Base-by-base conservation (phyloP, 2,113 vertebrate genomes). In the Onychostruthus taczanowskii region DNA sequence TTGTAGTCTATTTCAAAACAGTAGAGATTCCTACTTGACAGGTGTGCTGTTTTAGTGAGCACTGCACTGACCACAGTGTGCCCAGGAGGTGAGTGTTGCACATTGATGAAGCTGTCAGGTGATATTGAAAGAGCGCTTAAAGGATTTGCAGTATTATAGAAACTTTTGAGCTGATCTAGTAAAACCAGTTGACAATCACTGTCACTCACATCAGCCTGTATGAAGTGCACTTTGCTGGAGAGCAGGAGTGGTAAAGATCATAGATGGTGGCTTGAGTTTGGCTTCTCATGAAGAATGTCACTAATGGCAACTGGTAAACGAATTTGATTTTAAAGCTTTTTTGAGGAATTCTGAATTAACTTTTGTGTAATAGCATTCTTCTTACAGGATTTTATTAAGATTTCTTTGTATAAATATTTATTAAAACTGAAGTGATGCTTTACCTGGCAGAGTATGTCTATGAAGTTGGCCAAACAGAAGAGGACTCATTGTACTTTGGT, bases 11-110 rank as follows among this genome's bases (percentile, higher is more conserved):
- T 37, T 87, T 82, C 22, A 41, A 26, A 59, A 55, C 9, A 19
- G 6, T 27, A 22, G 39, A 61, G 39, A 46, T 64, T 79, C 13
- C 41, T 52, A 27, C 37, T 67, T 92, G 56, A 63, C 28, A 56
- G 24, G 24, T 1, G 0, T 39, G 15, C 26, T 76, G 9, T 30
- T 76, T 46, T 23, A 55, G 21, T 62, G 31, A 53, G 28, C 24
- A 9, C 61, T 91, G n/a, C 9, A 7, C 20, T 89, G 59, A 62
- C 61, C 74, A 52, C 43, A 47, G 8, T 0, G 0, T 53, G 12
- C 20, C 77, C 47, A 46, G 62, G 35, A 52, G 13, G 17, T 49
- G 21, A 26, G 31, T 80, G 12, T 47, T 41, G 19, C 5, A 3
- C 53, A 58, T n/a, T 44, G 26, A 37, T 90, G 76, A 50, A 67